Evolutionary conservation across 2,797 vertebrate genomes (phyloP), one percentile per base, ranked within the genome.

Genomic region (Neostethus bicornis): DNA sequence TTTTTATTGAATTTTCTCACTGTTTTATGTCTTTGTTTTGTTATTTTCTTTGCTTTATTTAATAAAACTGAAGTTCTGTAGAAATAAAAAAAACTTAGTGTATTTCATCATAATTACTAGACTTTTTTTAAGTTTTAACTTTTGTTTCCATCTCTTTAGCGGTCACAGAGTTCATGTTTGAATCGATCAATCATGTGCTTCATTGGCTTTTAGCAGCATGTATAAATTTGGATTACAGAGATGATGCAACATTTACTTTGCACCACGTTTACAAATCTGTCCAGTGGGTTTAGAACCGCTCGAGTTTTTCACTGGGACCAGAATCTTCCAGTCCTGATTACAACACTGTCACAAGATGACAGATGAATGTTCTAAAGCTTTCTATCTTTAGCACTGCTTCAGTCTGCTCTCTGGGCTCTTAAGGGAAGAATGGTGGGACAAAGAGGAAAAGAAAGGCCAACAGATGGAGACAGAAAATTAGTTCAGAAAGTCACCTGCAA

Each of bases 271-370:
- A 31, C 29, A 78, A n/a, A 57, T 57, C 59, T 57, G 51, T 86
- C 85, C 84, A 89, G 66, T 19, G 4, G n/a, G 47, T 67, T 65
- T 71, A 63, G 50, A 55, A 75, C 70, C n/a, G 58, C 62, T 83
- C 69, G 17, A 77, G 74, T 46, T 72, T 60, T 79, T 77, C 52
- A 79, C 78, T 50, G n/a, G 64, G 79, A 59, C 78, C 52, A 24
- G 78, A 77, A 81, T 85, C 78, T 72, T 79, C 70, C 60, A 50
- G 74, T 66, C 77, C 69, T 88, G 84, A 86, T 87, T 90, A 88
- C 81, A 88, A 84, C 77, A 85, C 79, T 89, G 89, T 87, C 83
- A 78, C 56, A 57, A 60, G 63, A 85, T 87, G 85, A 92, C 77
- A 79, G 72, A 92, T 90, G 83, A 82, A 80, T 38, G 60, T 61